These are phyloP conservation scores for Ametastegia equiseti DNA, from an alignment of 2,888 invertebrate species.

Conservation along the genomic window DNA sequence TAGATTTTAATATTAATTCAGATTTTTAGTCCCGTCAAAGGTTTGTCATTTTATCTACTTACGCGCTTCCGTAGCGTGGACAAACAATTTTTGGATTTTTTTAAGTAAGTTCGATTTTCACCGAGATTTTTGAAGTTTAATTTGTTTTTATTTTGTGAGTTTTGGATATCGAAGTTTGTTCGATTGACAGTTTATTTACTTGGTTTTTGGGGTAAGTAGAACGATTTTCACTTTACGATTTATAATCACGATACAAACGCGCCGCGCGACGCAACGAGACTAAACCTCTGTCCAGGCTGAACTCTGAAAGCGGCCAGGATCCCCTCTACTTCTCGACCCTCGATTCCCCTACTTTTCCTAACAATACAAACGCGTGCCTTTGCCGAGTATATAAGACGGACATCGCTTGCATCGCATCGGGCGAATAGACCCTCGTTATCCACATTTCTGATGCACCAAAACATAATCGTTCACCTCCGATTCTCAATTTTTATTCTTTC, in stretches of 20 bases:
- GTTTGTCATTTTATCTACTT: no score
- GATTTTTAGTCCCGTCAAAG: no score
- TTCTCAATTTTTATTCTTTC: no score
- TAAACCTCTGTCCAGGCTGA: conserved; percentile 59
- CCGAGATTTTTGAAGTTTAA: no score
- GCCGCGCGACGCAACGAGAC: conserved; percentile 69
- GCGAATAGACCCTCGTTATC: no score
- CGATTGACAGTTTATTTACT: neutral
- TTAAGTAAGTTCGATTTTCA: no score
- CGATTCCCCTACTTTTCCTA: conserved; percentile 49
- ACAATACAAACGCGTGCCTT: conserved; percentile 41
- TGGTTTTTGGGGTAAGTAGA: neutral
- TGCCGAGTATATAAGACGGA: neutral
- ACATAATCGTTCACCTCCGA: no score
- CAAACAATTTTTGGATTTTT: no score
- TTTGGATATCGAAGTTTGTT: neutral
- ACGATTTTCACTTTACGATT: neutral
- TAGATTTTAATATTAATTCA: no score
- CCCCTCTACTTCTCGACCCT: conserved; percentile 47
- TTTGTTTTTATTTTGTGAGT: neutral
- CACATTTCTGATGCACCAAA: no score
- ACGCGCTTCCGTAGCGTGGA: no score
- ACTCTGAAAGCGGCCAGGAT: conserved; percentile 32
- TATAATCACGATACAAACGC: conserved; percentile 58
- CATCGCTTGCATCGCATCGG: no score